A percentile compares a stretch with the other conserved stretches of the same genome.
Conservation (phyloP, 1,140 invertebrate species). For the Augochlora pura region DNA sequence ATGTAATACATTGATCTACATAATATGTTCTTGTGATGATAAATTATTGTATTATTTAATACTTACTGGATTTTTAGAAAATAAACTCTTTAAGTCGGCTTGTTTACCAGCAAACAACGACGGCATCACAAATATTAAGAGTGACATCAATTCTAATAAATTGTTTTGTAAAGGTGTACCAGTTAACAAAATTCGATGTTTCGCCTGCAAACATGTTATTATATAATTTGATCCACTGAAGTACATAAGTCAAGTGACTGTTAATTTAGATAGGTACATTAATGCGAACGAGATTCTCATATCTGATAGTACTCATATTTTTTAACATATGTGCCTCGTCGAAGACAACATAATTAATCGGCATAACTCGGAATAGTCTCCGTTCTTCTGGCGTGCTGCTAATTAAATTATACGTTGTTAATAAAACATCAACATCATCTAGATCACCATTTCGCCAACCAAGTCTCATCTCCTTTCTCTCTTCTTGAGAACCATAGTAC, state of each 20-base stretch:
- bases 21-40: slow-evolving; percentile 17
- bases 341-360: slow-evolving; percentile 95
- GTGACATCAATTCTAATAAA: slow-evolving; percentile 95
- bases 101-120: slow-evolving; percentile 94
- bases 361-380: slow-evolving; percentile 93
- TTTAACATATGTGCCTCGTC: slow-evolving; percentile 99
- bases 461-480: slow-evolving; percentile 88
- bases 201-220: slow-evolving; percentile 82
- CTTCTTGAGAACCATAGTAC: slow-evolving; percentile 94
- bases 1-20: slow-evolving; percentile 52
- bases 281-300: slow-evolving; percentile 93
- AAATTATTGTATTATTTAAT: background rate
- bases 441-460: slow-evolving; percentile 88
- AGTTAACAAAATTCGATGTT: slow-evolving; percentile 91
- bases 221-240: slow-evolving; percentile 32
- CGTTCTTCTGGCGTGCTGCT: slow-evolving; percentile 92
- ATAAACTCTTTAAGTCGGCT: slow-evolving; percentile 92
- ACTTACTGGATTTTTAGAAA: slow-evolving; percentile 86
- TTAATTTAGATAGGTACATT: slow-evolving; percentile 83
- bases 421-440: slow-evolving; percentile 89
- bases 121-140: slow-evolving; percentile 97
- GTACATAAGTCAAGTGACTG: background rate
- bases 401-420: slow-evolving; percentile 93
- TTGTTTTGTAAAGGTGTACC: slow-evolving; percentile 98
- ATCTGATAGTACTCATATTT: slow-evolving; percentile 96